Evolutionary conservation across 2,113 vertebrate species (phyloP).

Genomic region (Micromys minutus): DNA sequence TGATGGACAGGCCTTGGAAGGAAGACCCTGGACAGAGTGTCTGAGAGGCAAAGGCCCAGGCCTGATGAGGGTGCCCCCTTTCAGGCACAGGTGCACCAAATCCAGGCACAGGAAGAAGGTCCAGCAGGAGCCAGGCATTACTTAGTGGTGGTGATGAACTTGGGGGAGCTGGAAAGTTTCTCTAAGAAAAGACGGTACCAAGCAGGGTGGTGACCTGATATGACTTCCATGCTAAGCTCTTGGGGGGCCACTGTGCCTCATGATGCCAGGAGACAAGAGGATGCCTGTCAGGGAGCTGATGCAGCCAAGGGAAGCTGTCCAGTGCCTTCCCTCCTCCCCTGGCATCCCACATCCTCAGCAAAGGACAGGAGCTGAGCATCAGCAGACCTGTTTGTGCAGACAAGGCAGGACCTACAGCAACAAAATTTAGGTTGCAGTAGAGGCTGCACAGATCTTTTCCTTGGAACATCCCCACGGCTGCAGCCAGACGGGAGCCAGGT

Average conservation of each 20-base stretch:
- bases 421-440: conserved; percentile 31
- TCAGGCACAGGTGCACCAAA: not conserved
- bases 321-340: no score
- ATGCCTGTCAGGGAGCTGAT: not conserved
- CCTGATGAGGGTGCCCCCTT: fast-evolving
- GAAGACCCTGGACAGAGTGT: not conserved
- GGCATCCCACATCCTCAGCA: not conserved
- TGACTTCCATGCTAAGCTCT: not conserved
- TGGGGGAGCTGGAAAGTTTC: not conserved
- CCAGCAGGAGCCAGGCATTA: fast-evolving
- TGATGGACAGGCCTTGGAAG: not conserved
- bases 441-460: conserved; percentile 28
- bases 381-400: not conserved
- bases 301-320: not conserved
- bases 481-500: not conserved
- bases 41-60: not conserved
- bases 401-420: not conserved
- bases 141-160: not conserved
- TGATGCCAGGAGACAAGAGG: not conserved
- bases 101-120: not conserved
- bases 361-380: not conserved
- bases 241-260: not conserved
- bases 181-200: not conserved
- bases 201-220: not conserved
- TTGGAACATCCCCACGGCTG: conserved; percentile 14